phyloP scores from a whole-genome alignment of 1,140 invertebrate genomes.

The Mya arenaria region DNA sequence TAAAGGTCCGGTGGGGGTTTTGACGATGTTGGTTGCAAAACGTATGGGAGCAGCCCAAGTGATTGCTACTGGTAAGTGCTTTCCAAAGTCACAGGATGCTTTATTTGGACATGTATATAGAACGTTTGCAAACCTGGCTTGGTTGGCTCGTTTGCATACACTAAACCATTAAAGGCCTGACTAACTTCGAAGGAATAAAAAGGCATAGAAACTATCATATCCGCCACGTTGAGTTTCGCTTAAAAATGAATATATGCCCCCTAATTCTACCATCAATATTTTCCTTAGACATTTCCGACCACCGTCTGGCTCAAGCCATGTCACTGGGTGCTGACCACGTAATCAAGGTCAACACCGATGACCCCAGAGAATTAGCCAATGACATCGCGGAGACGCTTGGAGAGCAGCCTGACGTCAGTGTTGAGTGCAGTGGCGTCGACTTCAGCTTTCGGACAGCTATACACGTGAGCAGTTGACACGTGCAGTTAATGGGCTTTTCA shows the following conservation, averaged over 20 bases:
- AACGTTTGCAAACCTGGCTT: too few species aligned
- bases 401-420: slow-evolving; percentile 87
- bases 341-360: slow-evolving; percentile 79
- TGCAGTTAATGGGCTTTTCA: too few species aligned
- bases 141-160: too few species aligned
- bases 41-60: slow-evolving; percentile 93
- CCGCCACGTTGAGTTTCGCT: too few species aligned
- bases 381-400: slow-evolving; percentile 86
- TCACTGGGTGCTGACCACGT: slow-evolving; percentile 90
- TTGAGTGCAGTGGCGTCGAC: slow-evolving; percentile 92
- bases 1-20: slow-evolving; percentile 92
- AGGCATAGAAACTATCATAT: too few species aligned
- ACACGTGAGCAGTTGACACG: slow-evolving; percentile 54
- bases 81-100: too few species aligned
- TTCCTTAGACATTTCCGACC: slow-evolving; percentile 87
- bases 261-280: too few species aligned
- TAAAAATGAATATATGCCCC: too few species aligned
- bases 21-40: slow-evolving; percentile 91
- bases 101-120: too few species aligned
- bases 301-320: slow-evolving; percentile 90
- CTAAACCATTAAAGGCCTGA: too few species aligned
- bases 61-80: slow-evolving; percentile 88
- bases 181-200: too few species aligned
- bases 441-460: slow-evolving; percentile 63
- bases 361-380: slow-evolving; percentile 83